Evolutionary conservation across 2,888 invertebrate species (phyloP), one percentile per base, ranked within the genome.

Genomic region (Celastrina argiolus): DNA sequence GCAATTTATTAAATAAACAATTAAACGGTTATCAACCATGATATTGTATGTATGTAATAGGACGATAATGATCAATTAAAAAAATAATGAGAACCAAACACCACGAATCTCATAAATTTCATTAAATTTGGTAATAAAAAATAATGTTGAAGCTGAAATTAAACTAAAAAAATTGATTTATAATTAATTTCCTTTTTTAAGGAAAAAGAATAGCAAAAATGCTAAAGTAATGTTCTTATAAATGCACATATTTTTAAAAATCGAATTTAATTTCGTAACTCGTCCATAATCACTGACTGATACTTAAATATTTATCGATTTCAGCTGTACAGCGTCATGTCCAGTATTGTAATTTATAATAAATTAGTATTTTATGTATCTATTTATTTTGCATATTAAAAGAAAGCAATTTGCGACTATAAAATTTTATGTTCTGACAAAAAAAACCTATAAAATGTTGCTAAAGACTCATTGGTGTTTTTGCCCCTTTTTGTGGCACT

Each of bases 351-450:
- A 8, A 22, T 22, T 22, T 12, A 14, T 26, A 51, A 51, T 51
- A 22, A 51, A 51, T 51, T 26, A 51, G 5, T 51, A 26, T 51
- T 51, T 22, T 51, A 51, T 51, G 12, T 51, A 22, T 51, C 51
- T 51, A 12, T 51, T 51, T 51, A 4, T 51, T 51, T 51, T 51
- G 51, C 22, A 51, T 51, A 51, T 51, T 51, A 22, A 51, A 51
- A 51, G 51, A 51, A 51, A 51, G 22, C 5, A 18, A 26, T 22
- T 12, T 51, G 22, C 4, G 26, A 4, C 26, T 22, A 22, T 26
- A 8, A 51, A 51, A 26, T 51, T 51, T 10, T 4, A 51, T 51
- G 51, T 14, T 51, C 8, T 7, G 51, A 26, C 26, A 51, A 12
- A 12, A n/a, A 51, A 51, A 22, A 12, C 51, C 12, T 45, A 45